Conservation (phyloP, 1,140 invertebrate genomes). For the Scaptodrosophila lebanonensis region DNA sequence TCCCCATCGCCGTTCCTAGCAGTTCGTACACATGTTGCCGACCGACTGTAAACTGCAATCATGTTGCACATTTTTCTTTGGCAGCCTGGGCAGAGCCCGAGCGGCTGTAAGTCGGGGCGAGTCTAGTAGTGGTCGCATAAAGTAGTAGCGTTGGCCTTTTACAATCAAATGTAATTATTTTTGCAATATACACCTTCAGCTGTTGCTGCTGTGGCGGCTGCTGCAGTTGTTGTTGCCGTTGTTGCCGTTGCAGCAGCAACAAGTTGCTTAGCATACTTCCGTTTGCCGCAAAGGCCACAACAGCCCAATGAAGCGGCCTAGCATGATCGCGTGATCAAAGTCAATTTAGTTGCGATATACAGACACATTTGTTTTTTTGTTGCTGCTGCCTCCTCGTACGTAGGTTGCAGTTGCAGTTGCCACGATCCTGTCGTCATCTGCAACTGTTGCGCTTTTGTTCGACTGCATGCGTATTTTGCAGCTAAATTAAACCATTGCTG, state of each 20-base stretch:
- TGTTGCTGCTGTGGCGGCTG: constrained; percentile 21
- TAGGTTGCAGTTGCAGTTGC: constrained; percentile 37
- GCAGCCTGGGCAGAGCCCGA: constrained; percentile 20
- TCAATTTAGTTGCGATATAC: constrained; percentile 75
- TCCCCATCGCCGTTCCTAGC: constrained; percentile 21
- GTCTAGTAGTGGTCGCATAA: no score
- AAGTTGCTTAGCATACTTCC: constrained; percentile 75
- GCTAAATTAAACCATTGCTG: constrained; percentile 74
- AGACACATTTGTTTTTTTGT: constrained; percentile 68
- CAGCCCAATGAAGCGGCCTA: constrained; percentile 19
- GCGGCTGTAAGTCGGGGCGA: no score
- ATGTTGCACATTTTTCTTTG: constrained; percentile 76
- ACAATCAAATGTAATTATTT: constrained; percentile 76
- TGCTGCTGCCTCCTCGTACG: constrained; percentile 22
- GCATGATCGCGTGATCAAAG: constrained; percentile 72
- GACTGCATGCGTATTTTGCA: constrained; percentile 10
- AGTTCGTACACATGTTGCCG: constrained; percentile 26
- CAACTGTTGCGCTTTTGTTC: constrained; percentile 40
- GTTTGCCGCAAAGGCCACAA: constrained; percentile 63
- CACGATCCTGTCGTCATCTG: constrained; percentile 75
- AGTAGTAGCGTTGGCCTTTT: constrained; percentile 54
- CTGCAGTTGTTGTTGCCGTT: constrained; percentile 14
- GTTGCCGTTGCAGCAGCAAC: constrained; percentile 54
- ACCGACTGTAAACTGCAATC: constrained; percentile 71
- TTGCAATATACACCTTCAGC: constrained; percentile 75